Evolutionary conservation across 2,113 vertebrate species (phyloP).

Genomic region (Peromyscus californicus): DNA sequence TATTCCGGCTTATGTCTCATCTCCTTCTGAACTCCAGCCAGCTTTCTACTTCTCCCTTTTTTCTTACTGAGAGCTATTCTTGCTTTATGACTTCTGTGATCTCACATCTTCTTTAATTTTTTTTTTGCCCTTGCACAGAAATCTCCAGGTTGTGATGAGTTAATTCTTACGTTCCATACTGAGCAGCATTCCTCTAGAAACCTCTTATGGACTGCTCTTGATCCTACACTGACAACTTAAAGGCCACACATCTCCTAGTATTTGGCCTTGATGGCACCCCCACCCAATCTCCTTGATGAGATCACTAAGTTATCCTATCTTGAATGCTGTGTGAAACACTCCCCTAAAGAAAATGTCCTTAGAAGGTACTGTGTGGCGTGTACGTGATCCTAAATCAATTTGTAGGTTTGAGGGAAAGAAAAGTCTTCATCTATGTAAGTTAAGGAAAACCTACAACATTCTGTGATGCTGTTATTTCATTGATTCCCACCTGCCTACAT

Average conservation of each 20-base stretch:
- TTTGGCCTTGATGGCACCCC: neutral
- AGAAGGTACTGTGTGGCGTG: neutral
- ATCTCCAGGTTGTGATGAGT: neutral
- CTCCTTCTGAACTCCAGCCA: neutral
- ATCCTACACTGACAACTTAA: neutral
- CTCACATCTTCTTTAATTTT: no score
- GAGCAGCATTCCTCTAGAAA: neutral
- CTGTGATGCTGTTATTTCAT: neutral
- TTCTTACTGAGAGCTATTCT: no score
- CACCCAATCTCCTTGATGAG: neutral
- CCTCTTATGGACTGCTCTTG: neutral
- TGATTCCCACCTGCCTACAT: neutral
- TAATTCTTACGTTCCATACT: neutral
- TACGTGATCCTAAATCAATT: neutral
- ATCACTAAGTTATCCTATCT: neutral
- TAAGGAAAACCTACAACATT: neutral
- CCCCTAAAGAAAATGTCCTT: no score
- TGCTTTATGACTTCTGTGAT: no score
- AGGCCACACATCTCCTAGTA: no score
- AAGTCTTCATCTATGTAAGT: neutral
- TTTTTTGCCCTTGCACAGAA: no score
- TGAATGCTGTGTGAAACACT: no score
- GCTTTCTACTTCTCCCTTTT: no score
- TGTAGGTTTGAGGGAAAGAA: neutral
- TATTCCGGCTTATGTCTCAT: neutral